Evolutionary conservation across 2,797 vertebrate genomes (phyloP), one percentile per base, ranked within the genome.

Genomic region (Poecile montanus): DNA sequence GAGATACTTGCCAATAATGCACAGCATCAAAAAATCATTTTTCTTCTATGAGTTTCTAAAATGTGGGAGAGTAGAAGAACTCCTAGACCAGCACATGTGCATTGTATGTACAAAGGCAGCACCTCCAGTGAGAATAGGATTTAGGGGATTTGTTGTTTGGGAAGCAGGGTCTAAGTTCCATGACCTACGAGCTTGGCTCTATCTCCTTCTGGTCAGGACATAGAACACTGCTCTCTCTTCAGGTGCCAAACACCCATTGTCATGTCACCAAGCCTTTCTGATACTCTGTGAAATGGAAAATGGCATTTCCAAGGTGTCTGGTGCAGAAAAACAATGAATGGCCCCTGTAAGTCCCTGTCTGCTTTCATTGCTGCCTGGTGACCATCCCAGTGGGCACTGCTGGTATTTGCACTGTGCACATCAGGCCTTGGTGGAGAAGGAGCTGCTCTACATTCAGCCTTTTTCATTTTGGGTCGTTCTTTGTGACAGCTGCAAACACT

Each of bases 291-390:
- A 32, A 67, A 54, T 45, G 63, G 57, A 22, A 91, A 53, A 38
- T 11, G 23, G 7, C 50, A 18, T 56, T 79, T 80, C 50, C 48
- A 29, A 30, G n/a, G 2, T 38, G 10, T 3, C 18, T 60, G 57
- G 11, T 74, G 63, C 26, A 62, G 40, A 30, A 79, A 66, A 70
- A 1, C 34, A 44, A 3, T 0, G 1, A 56, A 10, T 0, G 1
- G 20, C 51, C 62, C 16, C 58, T 47, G 9, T 30, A 19, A 32
- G 18, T 61, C 47, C 47, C 70, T 58, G 32, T 15, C 7, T 36
- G 44, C 38, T 61, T 56, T 60, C 26, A 6, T 57, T 77, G 61
- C 66, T 48, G 38, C 14, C 51, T 68, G 62, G 25, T 56, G 42
- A 6, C 61, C 34, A 18, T 86, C 38, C 38, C 58, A 9, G 51